Base-by-base conservation (phyloP, 2,797 vertebrate genomes). In the Mastacembelus armatus region DNA sequence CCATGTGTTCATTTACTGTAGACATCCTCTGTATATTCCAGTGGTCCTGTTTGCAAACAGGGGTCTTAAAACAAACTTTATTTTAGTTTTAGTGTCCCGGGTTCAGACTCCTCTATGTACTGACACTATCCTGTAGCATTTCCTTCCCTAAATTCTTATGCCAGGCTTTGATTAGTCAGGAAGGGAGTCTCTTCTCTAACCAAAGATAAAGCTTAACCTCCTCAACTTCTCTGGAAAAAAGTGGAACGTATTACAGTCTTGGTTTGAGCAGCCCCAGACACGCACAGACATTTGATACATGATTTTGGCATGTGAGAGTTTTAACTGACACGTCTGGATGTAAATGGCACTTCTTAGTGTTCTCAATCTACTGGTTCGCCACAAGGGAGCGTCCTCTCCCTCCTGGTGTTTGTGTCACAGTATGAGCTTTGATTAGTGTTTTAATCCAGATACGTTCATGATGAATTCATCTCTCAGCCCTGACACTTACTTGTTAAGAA, bases 201-300 rank as follows among this genome's bases (percentile, higher is more conserved):
- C 27, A 29, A 51, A 60, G 44, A 56, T 44, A 64, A 52, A 62
- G 67, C 36, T 54, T 42, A 35, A 56, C 40, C 38, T 64, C 19
- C 18, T 58, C 27, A 36, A 32, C 1, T 55, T 43, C 12, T 29
- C 10, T 24, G 0, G 10, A 40, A 65, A 60, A 19, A 44, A 4
- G 5, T 27, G 5, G 19, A 38, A 40, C 4, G 44, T 30, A 18
- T 32, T 27, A 4, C 15, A 12, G 7, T 30, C 36, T 38, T 33
- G 10, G 48, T 11, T 12, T 14, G 22, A 58, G 36, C 42, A 47
- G 9, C 21, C 10, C 32, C 6, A 1, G 40, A 27, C 38, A 16
- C 38, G 58, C 16, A 29, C 32, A 49, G 15, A 21, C 16, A 27
- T 58, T 24, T 7, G 14, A 2, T 5, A 19, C 67, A 51, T 69